Evolutionary conservation across 2,113 vertebrate species (phyloP).

Genomic region (Pipa parva): DNA sequence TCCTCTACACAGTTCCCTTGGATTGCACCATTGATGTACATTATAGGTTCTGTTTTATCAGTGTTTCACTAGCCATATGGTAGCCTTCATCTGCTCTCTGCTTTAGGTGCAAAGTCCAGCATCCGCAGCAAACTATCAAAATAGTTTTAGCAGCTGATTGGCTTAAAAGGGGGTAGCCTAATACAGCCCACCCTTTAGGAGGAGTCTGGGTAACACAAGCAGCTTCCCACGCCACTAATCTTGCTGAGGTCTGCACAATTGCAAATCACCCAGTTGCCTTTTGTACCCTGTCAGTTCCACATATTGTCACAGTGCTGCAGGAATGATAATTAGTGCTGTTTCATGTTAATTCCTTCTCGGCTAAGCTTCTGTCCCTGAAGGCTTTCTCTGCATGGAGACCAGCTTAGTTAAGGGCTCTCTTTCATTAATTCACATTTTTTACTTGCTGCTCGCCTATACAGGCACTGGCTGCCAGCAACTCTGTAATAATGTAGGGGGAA

Average conservation of each 20-base stretch:
- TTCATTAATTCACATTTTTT: neutral
- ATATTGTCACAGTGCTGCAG: constrained; percentile 7
- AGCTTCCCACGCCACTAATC: constrained; percentile 32
- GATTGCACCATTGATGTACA: too few relatives aligned
- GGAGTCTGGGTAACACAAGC: constrained; percentile 1
- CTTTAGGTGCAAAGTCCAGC: constrained; percentile 29
- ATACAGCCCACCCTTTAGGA: constrained; percentile 12
- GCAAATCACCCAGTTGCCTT: constrained; percentile 33
- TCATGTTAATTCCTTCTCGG: constrained; percentile 19
- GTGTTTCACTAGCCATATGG: neutral
- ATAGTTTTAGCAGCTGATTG: neutral
- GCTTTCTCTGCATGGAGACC: neutral
- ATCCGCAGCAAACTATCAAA: neutral
- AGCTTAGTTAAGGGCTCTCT: neutral
- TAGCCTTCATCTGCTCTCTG: neutral
- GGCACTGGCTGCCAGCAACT: too few relatives aligned
- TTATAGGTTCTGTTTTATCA: too few relatives aligned
- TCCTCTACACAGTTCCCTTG: too few relatives aligned
- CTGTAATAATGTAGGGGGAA: too few relatives aligned
- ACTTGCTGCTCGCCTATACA: too few relatives aligned
- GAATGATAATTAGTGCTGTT: constrained; percentile 19
- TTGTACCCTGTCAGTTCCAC: constrained; percentile 34
- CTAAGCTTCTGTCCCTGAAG: too few relatives aligned
- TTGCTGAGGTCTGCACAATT: constrained; percentile 37
- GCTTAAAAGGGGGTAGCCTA: neutral